Base-by-base conservation (phyloP, 2,888 invertebrate species). In the Uloborus plumipes region DNA sequence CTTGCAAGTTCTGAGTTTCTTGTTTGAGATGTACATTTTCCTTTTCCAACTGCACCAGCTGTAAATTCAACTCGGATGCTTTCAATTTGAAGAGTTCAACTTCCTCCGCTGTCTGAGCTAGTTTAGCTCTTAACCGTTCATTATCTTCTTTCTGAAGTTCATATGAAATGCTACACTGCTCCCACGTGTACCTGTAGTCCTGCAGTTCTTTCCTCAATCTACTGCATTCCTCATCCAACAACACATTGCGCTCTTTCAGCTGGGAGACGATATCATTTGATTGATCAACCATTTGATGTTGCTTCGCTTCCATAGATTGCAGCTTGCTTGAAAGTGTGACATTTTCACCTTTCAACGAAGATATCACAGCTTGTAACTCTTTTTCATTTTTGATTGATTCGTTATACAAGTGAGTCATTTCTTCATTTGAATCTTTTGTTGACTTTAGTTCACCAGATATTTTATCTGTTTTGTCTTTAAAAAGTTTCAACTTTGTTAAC, bases 401-500 rank as follows among this genome's bases (percentile, higher is more conserved):
- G n/a, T 55, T 20, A 55, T 55, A 14, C n/a, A 9, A 55, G 1
- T 9, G n/a, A 18, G 7, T 66, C 3, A 66, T 18, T 47, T 59
- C 47, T 49, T 31, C 16, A 50, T 26, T 76, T 47, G 50, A 47
- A 15, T 49, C 62, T 62, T 76, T 62, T 20, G 53, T 13, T 55
- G 84, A 83, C 75, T 86, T 85, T 49, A 86, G 53, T 18, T 85
- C 85, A 55, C 84, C 84, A 74, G 87, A 87, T n/a, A 89, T 85
- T 64, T 87, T 86, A 71, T 90, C 89, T 86, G 88, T 89, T 84
- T 88, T 89, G 74, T 89, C 89, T 89, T 96, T 96, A 74, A 95
- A 92, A 88, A 95, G 94, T 88, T 95, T 96, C 61, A 96, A 89
- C 89, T 95, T 96, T 87, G 94, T 94, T 86, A 96, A 90, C 85